Base-by-base conservation (phyloP, 2,888 invertebrate species). In the Heliconius charithonia region DNA sequence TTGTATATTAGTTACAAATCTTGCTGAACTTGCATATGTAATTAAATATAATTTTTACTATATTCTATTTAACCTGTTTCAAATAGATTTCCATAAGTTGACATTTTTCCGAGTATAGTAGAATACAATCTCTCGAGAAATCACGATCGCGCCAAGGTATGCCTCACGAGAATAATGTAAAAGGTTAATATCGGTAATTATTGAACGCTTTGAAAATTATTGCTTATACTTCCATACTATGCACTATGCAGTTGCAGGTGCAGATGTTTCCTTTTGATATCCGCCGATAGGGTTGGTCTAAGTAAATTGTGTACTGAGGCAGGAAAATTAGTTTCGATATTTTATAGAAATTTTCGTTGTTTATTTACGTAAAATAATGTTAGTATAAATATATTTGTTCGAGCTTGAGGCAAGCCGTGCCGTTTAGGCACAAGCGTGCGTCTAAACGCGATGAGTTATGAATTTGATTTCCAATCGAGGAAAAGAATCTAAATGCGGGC, bases 141-240 rank as follows among this genome's bases (percentile, higher is more conserved):
- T 79, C 73, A 77, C 77, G 77, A 77, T 73, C 77, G 73, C 73
- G 56, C 73, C 67, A 77, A 77, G 77, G 77, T 77, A 77, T 66
- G 37, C 22, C 66, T 66, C 72, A 73, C 73, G 72, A 77, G 77
- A 77, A 77, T 77, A 77, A 77, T 73, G 77, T 74, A 76, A 76
- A 79, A 79, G 72, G 76, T 73, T 73, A 76, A 45, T 76, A 67
- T 77, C 29, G 41, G 41, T 77, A 59, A 75, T 77, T 77, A 78
- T 77, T 72, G 67, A 76, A 63, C 29, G 63, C 73, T 74, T 37
- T 67, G 37, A 76, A 73, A 72, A 77, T 45, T 27, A 75, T 75
- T 62, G 41, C 56, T 19, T 32, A 56, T 66, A 9, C 41, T 7
- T 32, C 56, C 59, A 4, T n/a, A 41, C n/a, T 69, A 69, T 67